Evolutionary conservation across 2,113 vertebrate genomes (phyloP), one percentile per base, ranked within the genome.

Genomic region (Hymenochirus boettgeri): DNA sequence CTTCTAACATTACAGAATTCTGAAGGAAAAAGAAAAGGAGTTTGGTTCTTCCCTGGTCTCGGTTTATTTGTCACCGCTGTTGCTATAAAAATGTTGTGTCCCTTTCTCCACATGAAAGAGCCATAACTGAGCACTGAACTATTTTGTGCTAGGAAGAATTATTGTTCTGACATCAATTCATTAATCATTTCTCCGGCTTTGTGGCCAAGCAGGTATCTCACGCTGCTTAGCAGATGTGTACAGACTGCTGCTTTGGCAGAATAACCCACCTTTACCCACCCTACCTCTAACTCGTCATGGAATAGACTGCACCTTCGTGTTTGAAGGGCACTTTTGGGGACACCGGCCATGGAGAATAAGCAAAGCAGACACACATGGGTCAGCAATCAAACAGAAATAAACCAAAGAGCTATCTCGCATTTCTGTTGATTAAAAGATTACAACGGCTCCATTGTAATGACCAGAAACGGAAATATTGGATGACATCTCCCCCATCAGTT

Each of bases 151-250:
- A 77, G 79, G 82, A 82, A 84, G 87, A 85, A 88, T 89, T 88
- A 88, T 87, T 77, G 76, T 78, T 77, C 70, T 89, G 90, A 89
- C 88, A 83, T 80, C 81, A 90, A 88, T 91, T 86, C 90, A 95
- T 96, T 89, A 92, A 93, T 96, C 91, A 92, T 70, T 65, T 10
- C 70, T 72, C 77, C 72, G 79, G 62, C 78, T 80, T 70, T 67
- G 75, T 78, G 84, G 73, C 74, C 75, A 71, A 71, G 71, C 77
- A 80, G 77, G 60, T 75, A 82, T 54, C 74, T 70, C 75, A 76
- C 73, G 74, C 76, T 77, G 81, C 73, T 80, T 71, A 73, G 83
- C 75, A 82, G 79, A 81, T 75, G 61, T 4, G 5, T 75, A 80
- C 69, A 75, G 61, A 66, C 75, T 37, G 69, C 76, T 29, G 72